A percentile compares a stretch with the other conserved stretches of the same genome.
phyloP scores from a whole-genome alignment of 2,113 vertebrate genomes.

The Orcinus orca region DNA sequence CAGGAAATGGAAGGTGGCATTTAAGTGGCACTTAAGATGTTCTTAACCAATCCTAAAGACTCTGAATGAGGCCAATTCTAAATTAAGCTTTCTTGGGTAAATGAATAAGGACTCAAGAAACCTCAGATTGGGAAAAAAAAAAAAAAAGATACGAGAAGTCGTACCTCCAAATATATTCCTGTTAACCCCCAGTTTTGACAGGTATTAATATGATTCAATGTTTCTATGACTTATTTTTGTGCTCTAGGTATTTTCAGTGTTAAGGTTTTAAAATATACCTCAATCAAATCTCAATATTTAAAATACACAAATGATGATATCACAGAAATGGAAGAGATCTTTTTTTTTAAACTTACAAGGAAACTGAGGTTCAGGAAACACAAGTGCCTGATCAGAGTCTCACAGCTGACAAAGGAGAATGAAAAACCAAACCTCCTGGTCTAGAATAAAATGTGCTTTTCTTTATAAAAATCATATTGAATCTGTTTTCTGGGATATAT shows the following conservation, averaged over 20 bases:
- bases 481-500: background rate
- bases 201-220: background rate
- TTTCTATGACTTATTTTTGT: slow-evolving; percentile 38
- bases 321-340: background rate
- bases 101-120: slow-evolving; percentile 73
- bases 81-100: slow-evolving; percentile 74
- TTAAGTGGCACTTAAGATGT: slow-evolving; percentile 70
- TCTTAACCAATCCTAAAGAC: slow-evolving; percentile 66
- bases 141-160: slow-evolving; percentile 29
- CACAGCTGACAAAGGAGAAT: background rate
- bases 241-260: background rate
- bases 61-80: slow-evolving; percentile 71
- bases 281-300: background rate
- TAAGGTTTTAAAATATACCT: slow-evolving; percentile 23
- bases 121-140: slow-evolving; percentile 39
- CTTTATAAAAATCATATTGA: background rate
- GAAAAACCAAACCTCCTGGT: background rate
- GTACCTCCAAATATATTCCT: slow-evolving; percentile 21
- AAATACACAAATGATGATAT: background rate
- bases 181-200: slow-evolving; percentile 16
- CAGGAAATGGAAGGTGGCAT: slow-evolving; percentile 78
- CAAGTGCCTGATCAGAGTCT: background rate
- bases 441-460: background rate
- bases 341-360: background rate
- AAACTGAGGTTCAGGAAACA: background rate